Evolutionary conservation across 2,113 vertebrate species (phyloP).

Genomic region (Ibidorhyncha struthersii): DNA sequence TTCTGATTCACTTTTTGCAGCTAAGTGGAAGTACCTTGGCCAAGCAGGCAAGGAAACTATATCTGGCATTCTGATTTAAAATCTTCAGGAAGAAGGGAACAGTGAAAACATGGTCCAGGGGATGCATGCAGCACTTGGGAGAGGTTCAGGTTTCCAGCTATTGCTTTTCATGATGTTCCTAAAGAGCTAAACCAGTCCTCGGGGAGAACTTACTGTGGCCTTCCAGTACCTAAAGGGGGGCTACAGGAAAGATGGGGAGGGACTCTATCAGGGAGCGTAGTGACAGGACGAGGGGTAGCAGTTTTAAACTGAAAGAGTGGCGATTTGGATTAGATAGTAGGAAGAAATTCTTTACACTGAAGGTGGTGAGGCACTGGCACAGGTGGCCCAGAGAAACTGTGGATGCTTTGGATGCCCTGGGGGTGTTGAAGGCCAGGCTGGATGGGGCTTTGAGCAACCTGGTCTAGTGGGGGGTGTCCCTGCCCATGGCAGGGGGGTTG

Average conservation of each 20-base stretch:
- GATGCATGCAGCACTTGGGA: fast-evolving
- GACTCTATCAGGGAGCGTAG: neutral
- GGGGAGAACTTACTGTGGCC: neutral
- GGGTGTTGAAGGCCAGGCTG: neutral
- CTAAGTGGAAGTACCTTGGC: too few relatives aligned
- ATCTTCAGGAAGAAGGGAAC: neutral
- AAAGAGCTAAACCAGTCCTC: too few relatives aligned
- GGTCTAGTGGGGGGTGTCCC: neutral
- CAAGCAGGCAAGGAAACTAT: neutral
- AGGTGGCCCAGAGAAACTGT: neutral
- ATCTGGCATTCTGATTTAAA: fast-evolving
- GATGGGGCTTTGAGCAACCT: neutral
- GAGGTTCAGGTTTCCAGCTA: neutral
- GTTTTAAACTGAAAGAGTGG: neutral
- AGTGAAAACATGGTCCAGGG: fast-evolving
- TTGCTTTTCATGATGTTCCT: fast-evolving
- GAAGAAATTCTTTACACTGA: neutral
- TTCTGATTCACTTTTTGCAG: neutral
- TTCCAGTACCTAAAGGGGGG: neutral
- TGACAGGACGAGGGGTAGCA: neutral
- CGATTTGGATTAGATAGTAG: neutral
- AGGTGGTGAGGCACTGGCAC: neutral
- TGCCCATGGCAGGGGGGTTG: neutral
- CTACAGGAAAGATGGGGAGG: neutral
- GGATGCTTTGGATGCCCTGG: neutral